Base-by-base conservation (phyloP, 2,888 invertebrate species). In the Lamellibrachia satsuma region DNA sequence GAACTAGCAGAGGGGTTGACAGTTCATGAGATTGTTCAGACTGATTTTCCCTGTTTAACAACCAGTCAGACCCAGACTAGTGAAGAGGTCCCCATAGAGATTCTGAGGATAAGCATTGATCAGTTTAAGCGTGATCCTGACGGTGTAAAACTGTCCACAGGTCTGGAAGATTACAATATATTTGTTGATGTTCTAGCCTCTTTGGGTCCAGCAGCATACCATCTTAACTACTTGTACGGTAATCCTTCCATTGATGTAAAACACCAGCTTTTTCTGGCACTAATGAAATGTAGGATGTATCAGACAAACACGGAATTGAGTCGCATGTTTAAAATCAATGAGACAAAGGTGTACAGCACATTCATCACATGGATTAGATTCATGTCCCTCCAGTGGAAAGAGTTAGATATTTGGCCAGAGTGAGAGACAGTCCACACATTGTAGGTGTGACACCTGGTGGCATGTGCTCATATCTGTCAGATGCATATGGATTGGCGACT, bases 401-500 rank as follows among this genome's bases (percentile, higher is more conserved):
- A 92, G 52, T 8, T 91, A 57, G 57, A 94, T 52, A 92, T 92
- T 27, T 95, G 94, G 94, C 94, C 94, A 91, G 8, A 9, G 15
- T 11, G 93, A 57, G 93, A 39, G 39, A 39, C 39, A 39, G 39
- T 39, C 94, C 15, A 27, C 94, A 52, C 94, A 92, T 94, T 4
- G 92, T 92, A 57, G 95, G 94, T 7, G n/a, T 91, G 11, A 93
- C 94, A 55, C 94, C 95, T 52, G 94, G 94, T 90, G 95, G 95
- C 4, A 91, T 94, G 7, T 93, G 93, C 3, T 93, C 93, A 7
- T 94, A 93, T 92, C 91, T 94, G n/a, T 94, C 94, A 11, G 90
- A 92, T 52, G 93, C 93, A 15, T 95, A 94, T 94, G 94, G 94
- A 22, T 95, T 95, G 27, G 94, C 94, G n/a, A 93, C 94, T 2